These are phyloP conservation scores for Bradypodion pumilum DNA, from an alignment of 2,797 vertebrate species.

Conservation along the genomic window DNA sequence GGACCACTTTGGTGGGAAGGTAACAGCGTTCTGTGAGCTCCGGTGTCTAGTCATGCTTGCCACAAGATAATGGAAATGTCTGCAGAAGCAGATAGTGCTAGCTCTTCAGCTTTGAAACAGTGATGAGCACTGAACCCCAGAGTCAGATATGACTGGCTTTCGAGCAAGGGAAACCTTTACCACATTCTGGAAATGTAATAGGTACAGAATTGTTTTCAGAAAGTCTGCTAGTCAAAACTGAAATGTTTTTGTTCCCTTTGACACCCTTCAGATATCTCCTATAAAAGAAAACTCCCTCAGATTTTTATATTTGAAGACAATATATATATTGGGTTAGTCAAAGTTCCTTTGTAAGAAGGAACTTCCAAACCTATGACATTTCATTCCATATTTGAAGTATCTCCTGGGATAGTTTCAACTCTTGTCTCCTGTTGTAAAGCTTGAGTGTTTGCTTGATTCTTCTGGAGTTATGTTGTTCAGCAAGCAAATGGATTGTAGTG, in stretches of 20 bases:
- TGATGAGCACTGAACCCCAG: too few species aligned
- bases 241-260: not conserved
- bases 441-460: not conserved
- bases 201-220: not conserved
- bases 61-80: too few species aligned
- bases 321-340: too few species aligned
- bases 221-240: not conserved
- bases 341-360: too few species aligned
- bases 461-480: not conserved
- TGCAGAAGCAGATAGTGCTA: too few species aligned
- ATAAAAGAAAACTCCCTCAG: not conserved
- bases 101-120: too few species aligned
- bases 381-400: not conserved
- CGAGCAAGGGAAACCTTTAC: too few species aligned
- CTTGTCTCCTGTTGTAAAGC: not conserved
- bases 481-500: not conserved
- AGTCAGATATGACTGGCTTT: too few species aligned
- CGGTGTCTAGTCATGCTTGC: too few species aligned
- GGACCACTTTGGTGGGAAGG: too few species aligned
- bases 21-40: too few species aligned
- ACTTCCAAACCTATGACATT: not conserved
- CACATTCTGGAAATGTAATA: not conserved
- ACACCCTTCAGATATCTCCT: not conserved
- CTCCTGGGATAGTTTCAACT: not conserved
- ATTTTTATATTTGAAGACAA: not conserved